Evolutionary conservation across 2,113 vertebrate genomes (phyloP).

Genomic region (Lota lota): DNA sequence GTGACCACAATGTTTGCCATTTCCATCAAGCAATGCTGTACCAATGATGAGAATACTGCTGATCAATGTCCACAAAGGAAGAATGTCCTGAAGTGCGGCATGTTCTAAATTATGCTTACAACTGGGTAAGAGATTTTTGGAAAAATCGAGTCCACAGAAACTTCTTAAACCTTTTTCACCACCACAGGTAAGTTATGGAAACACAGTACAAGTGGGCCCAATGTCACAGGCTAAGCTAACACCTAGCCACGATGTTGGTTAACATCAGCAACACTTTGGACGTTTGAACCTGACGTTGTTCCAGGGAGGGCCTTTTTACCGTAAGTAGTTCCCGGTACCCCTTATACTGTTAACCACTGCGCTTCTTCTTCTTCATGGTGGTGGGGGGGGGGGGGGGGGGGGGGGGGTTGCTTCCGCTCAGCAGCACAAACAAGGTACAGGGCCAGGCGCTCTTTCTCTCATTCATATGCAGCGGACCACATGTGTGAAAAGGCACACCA

Average conservation of each 20-base stretch:
- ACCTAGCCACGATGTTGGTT: constrained; percentile 18
- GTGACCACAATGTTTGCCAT: too few species aligned
- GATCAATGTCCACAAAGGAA: constrained; percentile 47
- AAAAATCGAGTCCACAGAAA: constrained; percentile 44
- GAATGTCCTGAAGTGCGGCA: constrained; percentile 34
- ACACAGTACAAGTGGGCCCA: constrained; percentile 8
- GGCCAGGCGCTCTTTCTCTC: constrained; percentile 31
- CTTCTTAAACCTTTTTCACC: constrained; percentile 38
- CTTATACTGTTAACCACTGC: too few species aligned
- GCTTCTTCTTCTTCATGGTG: constrained; percentile 33
- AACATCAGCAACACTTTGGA: constrained; percentile 29
- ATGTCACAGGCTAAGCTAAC: constrained; percentile 3
- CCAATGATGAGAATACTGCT: constrained; percentile 34
- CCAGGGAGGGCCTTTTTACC: too few species aligned
- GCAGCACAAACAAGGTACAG: constrained; percentile 27
- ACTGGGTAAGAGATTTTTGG: constrained; percentile 42
- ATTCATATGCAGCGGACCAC: constrained; percentile 46
- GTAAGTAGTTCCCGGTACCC: too few species aligned
- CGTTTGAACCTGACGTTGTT: background rate
- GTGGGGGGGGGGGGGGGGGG: too few species aligned
- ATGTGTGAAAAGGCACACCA: constrained; percentile 38
- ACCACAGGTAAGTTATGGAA: constrained; percentile 18
- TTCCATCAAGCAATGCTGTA: too few species aligned
- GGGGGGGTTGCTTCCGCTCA: constrained; percentile 29
- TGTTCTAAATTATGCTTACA: constrained; percentile 51